phyloP scores from a whole-genome alignment of 2,888 invertebrate genomes.

The Agrilus mali region DNA sequence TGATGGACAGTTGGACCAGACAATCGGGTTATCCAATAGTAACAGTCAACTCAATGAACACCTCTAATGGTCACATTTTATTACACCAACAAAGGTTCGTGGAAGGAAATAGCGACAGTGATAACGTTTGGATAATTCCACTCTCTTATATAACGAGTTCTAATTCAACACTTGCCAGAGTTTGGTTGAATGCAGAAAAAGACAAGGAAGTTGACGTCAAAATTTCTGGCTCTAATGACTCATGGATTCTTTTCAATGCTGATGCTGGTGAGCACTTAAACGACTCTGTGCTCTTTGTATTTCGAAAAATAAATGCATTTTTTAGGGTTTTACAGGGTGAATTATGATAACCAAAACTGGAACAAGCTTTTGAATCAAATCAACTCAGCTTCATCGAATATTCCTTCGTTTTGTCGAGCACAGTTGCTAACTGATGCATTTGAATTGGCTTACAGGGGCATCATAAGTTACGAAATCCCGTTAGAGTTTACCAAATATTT shows the following conservation, averaged over 20 bases:
- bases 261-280: constrained; percentile 16
- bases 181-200: constrained; percentile 23
- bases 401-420: constrained; percentile 48
- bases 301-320: neutral
- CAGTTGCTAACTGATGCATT: constrained; percentile 65
- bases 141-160: constrained; percentile 35
- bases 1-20: constrained; percentile 62
- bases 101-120: constrained; percentile 17
- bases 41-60: constrained; percentile 42
- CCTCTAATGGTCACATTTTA: constrained; percentile 30
- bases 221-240: constrained; percentile 20
- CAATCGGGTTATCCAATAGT: constrained; percentile 59
- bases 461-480: constrained; percentile 45
- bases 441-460: constrained; percentile 46
- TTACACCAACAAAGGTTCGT: constrained; percentile 38
- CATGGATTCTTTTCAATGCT: constrained; percentile 50
- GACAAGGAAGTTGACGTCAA: constrained; percentile 20
- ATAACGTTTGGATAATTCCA: constrained; percentile 45
- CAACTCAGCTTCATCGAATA: constrained; percentile 27
- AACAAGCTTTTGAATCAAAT: constrained; percentile 37
- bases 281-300: neutral
- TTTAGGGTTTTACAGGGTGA: constrained; percentile 49
- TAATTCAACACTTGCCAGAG: constrained; percentile 10
- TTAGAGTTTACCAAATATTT: constrained; percentile 51
- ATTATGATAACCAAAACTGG: constrained; percentile 49